These are phyloP conservation scores for Erethizon dorsatum DNA, from an alignment of 2,797 vertebrate genomes.

Conservation along the genomic window DNA sequence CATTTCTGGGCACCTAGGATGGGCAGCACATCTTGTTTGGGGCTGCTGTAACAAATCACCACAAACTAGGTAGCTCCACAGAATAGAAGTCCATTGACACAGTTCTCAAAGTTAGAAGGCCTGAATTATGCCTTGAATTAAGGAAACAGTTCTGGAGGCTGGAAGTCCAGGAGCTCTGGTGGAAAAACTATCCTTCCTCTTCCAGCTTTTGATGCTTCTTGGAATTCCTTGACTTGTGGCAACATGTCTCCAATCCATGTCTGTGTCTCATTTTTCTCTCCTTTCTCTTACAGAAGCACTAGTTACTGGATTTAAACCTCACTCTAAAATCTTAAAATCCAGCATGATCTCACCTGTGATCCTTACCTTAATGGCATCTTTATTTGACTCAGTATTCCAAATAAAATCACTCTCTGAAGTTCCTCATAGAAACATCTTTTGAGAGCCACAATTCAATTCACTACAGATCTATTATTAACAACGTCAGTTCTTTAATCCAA, in stretches of 20 bases:
- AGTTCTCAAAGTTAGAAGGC: background rate
- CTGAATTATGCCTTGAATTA: background rate
- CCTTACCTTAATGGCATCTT: background rate
- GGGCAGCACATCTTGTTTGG: background rate
- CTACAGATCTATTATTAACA: background rate
- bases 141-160: background rate
- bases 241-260: background rate
- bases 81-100: background rate
- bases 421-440: background rate
- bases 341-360: conserved; percentile 11
- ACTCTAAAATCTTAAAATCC: background rate
- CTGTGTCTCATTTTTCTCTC: background rate
- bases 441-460: background rate
- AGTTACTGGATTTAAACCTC: background rate
- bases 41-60: background rate
- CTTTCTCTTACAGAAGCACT: background rate
- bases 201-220: background rate
- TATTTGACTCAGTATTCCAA: background rate
- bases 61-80: background rate
- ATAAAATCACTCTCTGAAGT: background rate
- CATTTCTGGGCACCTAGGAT: background rate
- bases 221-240: background rate
- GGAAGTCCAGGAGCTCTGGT: background rate
- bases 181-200: background rate
- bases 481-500: background rate